Conservation (phyloP, 2,797 vertebrate species). For the Falco columbarius region DNA sequence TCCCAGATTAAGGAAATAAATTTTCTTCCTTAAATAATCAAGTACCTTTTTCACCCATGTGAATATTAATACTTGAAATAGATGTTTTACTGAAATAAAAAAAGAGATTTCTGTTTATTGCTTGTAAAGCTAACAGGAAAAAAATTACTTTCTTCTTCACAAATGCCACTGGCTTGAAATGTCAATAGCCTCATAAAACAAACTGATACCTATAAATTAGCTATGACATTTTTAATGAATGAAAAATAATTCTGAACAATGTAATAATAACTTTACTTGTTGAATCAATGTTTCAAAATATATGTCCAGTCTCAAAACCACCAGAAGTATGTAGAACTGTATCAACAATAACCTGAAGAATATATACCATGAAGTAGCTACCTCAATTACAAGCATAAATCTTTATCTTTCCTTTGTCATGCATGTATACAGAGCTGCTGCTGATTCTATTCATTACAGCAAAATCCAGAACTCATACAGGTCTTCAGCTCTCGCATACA, state of each 20-base stretch:
- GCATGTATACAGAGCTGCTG: not conserved
- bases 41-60: not conserved
- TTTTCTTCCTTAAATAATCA: not conserved
- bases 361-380: not conserved
- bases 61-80: not conserved
- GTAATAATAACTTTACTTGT: not conserved
- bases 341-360: not conserved
- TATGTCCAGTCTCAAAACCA: not conserved
- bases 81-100: not conserved
- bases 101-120: not conserved
- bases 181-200: not conserved
- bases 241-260: not conserved
- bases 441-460: not conserved
- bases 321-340: not conserved
- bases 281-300: not conserved
- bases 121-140: not conserved
- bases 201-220: not conserved
- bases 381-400: constrained; percentile 28
- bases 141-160: not conserved
- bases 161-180: not conserved
- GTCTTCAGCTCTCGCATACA: not conserved
- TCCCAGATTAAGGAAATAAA: not conserved
- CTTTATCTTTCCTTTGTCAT: not conserved
- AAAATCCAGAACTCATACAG: not conserved
- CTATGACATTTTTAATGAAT: constrained; percentile 26